phyloP scores from a whole-genome alignment of 2,797 vertebrate genomes.

The Pantherophis alleghaniensis region DNA sequence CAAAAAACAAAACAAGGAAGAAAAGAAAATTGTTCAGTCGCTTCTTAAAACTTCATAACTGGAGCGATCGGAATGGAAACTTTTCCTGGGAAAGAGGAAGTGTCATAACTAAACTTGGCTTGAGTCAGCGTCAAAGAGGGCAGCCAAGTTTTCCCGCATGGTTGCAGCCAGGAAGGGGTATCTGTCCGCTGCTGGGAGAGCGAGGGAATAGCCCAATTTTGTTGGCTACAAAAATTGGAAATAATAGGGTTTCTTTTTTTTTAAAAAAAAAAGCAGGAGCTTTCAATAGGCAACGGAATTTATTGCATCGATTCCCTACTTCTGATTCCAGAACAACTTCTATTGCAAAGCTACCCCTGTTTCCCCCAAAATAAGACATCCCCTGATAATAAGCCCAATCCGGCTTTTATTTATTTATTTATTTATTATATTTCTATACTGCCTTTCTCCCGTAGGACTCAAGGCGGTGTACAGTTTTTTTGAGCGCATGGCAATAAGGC shows the following conservation, averaged over 20 bases:
- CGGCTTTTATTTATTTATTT: no score
- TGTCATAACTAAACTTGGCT: not conserved
- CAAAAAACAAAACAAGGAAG: not conserved
- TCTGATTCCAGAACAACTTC: not conserved
- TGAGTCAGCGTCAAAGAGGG: not conserved
- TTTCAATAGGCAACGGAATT: not conserved
- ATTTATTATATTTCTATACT: no score
- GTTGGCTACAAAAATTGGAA: not conserved
- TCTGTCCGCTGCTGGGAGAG: not conserved
- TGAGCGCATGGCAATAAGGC: no score
- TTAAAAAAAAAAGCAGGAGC: not conserved
- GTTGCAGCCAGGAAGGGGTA: not conserved
- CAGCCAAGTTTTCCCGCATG: not conserved
- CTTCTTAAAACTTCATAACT: not conserved
- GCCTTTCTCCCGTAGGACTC: no score
- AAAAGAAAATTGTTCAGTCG: not conserved
- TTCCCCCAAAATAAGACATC: no score
- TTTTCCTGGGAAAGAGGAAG: not conserved
- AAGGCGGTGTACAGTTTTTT: no score
- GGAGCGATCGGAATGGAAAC: not conserved
- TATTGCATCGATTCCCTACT: not conserved
- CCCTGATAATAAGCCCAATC: no score
- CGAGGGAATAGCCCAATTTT: not conserved
- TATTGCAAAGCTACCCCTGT: not conserved
- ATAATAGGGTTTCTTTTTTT: not conserved